phyloP scores from a whole-genome alignment of 1,140 invertebrate species.

The Micrasema longulum region DNA sequence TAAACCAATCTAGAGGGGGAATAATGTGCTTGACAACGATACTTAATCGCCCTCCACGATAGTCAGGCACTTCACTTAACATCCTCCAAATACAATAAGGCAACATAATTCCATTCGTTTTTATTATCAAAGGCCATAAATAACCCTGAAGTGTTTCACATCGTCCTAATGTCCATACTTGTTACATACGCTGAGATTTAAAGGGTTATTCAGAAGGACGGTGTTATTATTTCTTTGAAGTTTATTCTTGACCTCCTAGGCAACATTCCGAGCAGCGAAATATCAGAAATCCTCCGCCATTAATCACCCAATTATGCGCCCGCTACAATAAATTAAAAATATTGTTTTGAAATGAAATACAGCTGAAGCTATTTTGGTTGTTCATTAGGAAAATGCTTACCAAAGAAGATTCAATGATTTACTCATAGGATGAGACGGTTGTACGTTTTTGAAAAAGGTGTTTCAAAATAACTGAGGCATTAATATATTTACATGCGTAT shows the following conservation, averaged over 20 bases:
- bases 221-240: slow-evolving; percentile 41
- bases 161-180: neutral
- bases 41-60: neutral
- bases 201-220: too few species aligned
- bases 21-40: slow-evolving; percentile 6
- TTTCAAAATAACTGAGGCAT: too few species aligned
- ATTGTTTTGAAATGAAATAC: slow-evolving; percentile 45
- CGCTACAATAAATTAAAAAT: slow-evolving; percentile 45
- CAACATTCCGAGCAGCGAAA: slow-evolving; percentile 39
- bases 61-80: slow-evolving; percentile 14
- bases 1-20: neutral
- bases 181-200: too few species aligned
- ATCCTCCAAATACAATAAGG: slow-evolving; percentile 8
- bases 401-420: neutral
- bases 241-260: slow-evolving; percentile 44
- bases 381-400: too few species aligned
- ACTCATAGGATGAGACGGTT: too few species aligned
- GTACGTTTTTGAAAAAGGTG: too few species aligned
- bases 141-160: slow-evolving; percentile 2
- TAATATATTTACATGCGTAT: too few species aligned
- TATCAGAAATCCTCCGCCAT: slow-evolving; percentile 33
- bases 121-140: slow-evolving; percentile 20
- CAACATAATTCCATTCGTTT: slow-evolving; percentile 18
- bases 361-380: slow-evolving; percentile 5
- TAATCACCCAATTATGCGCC: slow-evolving; percentile 51